These are phyloP conservation scores for Pteromalus puparum DNA, from an alignment of 1,140 invertebrate species.

Conservation along the genomic window DNA sequence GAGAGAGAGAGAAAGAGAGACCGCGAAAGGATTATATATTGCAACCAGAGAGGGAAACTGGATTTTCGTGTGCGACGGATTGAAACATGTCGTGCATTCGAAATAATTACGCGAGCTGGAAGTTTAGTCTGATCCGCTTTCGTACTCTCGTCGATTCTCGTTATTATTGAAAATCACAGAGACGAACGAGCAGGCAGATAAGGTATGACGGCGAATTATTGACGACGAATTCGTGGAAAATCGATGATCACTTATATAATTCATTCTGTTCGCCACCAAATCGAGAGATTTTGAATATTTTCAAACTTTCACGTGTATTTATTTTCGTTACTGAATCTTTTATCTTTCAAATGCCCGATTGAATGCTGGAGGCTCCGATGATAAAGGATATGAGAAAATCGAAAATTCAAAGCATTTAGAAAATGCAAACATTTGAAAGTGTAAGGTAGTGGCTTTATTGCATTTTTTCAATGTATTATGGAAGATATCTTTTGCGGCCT, in stretches of 20 bases:
- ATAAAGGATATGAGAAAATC: background rate
- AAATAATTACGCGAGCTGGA: constrained; percentile 48
- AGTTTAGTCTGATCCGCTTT: constrained; percentile 10
- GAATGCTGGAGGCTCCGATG: background rate
- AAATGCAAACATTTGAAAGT: background rate
- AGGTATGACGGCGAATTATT: too few relatives aligned
- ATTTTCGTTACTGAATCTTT: too few relatives aligned
- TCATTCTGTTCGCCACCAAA: too few relatives aligned
- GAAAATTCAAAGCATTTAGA: background rate
- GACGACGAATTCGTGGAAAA: too few relatives aligned
- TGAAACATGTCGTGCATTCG: constrained; percentile 49
- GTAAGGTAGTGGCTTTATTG: background rate
- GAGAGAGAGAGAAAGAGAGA: background rate
- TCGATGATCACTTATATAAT: too few relatives aligned
- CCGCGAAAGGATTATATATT: too few relatives aligned
- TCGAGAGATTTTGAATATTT: too few relatives aligned
- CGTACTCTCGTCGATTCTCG: background rate
- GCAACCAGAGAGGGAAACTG: constrained; percentile 14
- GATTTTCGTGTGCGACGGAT: constrained; percentile 30
- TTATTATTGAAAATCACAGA: background rate
- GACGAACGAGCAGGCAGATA: too few relatives aligned
- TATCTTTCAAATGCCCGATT: background rate
- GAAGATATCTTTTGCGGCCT: background rate
- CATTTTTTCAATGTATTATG: background rate
- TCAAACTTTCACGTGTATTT: too few relatives aligned